Base-by-base conservation (phyloP, 1,140 invertebrate genomes). In the Coenobita brevimanus region DNA sequence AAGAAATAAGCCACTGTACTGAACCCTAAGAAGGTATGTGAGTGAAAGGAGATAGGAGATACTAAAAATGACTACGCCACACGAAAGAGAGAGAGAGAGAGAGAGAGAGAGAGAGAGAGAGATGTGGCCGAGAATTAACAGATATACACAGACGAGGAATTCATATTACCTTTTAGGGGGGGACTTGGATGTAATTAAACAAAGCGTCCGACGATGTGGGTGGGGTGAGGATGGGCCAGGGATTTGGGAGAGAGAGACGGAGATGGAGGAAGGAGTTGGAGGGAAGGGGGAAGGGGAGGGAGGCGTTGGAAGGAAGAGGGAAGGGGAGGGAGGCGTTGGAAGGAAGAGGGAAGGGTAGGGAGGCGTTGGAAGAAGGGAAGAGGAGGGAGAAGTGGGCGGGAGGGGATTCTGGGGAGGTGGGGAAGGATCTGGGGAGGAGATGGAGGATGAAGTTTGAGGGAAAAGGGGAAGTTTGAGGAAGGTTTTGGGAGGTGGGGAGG, bases 11-110 rank as follows among this genome's bases (percentile, higher is more conserved):
- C n/a, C n/a, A n/a, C n/a, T n/a, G n/a, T n/a, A n/a, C n/a, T n/a
- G n/a, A n/a, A n/a, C n/a, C n/a, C n/a, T n/a, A n/a, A n/a, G 64
- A 27, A 57, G 17, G 57, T 24, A 79, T 3, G 57, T 4, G 54
- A 33, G 33, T 17, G 57, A 57, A 33, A 36, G 17, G 38, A 78
- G 17, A 78, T 24, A 76, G 2, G 8, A 6, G 54, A 6, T 54
- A 21, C 27, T 15, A 54, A 36, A 54, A 3, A 54, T 17, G 33
- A 6, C 41, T 2, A 46, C 24, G 33, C 4, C 17, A 60, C 43
- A 27, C 17, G 27, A 57, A 30, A n/a, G 17, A 79, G 46, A 79
- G 46, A 79, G 46, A 79, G 57, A 60, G 24, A 81, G 57, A 81
- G 30, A 62, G 57, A 60, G 30, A 36, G 27, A 30, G 24, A 62